Evolutionary conservation across 2,113 vertebrate genomes (phyloP).

Genomic region (Irena cyanogastra): DNA sequence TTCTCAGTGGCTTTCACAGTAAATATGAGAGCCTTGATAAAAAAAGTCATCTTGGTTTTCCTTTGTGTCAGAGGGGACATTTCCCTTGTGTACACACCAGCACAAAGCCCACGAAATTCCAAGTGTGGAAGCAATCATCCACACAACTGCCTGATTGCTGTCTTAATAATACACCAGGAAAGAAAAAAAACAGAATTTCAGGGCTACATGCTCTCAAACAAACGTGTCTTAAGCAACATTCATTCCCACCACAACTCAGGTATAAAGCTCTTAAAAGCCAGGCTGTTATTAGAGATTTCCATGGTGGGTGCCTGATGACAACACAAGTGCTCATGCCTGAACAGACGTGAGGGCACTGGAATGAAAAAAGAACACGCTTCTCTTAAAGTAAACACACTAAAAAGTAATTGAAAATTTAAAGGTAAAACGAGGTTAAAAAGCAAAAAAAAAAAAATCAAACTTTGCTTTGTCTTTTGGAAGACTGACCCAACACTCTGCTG

Average conservation of each 20-base stretch:
- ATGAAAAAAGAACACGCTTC: neutral
- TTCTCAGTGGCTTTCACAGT: neutral
- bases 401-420: neutral
- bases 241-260: neutral
- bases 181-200: neutral
- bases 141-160: neutral
- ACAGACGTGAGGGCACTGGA: neutral
- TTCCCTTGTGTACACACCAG: neutral
- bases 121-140: neutral
- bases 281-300: neutral
- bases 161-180: neutral
- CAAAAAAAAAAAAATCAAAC: neutral
- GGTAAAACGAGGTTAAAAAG: rapidly evolving
- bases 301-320: neutral
- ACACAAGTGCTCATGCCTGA: neutral
- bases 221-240: neutral
- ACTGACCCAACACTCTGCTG: neutral
- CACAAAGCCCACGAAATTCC: neutral
- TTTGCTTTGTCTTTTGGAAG: neutral
- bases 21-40: neutral
- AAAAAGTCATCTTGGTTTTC: neutral
- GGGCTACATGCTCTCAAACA: neutral
- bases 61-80: neutral
- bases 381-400: neutral
- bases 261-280: neutral